These are phyloP conservation scores for Tenualosa thibaudeaui DNA, from an alignment of 2,797 vertebrate species.

Conservation along the genomic window DNA sequence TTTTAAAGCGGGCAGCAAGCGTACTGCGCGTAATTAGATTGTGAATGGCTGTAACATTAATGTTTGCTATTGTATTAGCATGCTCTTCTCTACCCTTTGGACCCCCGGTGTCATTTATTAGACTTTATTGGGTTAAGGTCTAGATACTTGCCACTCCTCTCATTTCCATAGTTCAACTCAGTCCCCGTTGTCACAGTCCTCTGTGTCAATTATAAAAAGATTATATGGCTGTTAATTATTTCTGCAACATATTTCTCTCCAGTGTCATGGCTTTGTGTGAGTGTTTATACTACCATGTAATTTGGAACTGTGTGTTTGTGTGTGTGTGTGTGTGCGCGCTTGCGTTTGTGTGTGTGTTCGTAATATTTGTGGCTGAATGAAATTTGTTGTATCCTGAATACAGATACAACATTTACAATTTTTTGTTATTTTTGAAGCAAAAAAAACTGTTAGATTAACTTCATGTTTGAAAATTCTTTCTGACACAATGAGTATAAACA, in stretches of 20 bases:
- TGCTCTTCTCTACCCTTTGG: slow-evolving; percentile 9
- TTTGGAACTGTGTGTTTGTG: neutral
- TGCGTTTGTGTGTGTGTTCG: slow-evolving; percentile 1
- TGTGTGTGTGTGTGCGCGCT: neutral
- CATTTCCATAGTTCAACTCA: neutral
- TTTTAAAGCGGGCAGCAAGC: neutral
- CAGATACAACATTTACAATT: neutral
- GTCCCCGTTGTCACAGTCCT: neutral
- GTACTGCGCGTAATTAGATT: neutral
- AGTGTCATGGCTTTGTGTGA: slow-evolving; percentile 3
- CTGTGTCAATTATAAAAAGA: slow-evolving; percentile 3
- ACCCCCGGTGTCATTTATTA: neutral
- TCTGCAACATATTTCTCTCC: neutral
- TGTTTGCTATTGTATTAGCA: neutral
- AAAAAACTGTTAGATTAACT: neutral
- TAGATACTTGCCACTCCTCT: neutral
- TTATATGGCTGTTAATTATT: neutral
- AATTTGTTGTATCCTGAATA: no score
- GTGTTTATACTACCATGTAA: neutral
- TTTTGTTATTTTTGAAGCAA: neutral
- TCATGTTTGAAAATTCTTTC: neutral
- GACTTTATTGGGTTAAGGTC: slow-evolving; percentile 7
- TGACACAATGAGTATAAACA: neutral
- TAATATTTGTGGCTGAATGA: no score
- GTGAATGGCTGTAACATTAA: slow-evolving; percentile 17